Conservation (phyloP, 2,888 invertebrate genomes). For the Linyphia triangularis region DNA sequence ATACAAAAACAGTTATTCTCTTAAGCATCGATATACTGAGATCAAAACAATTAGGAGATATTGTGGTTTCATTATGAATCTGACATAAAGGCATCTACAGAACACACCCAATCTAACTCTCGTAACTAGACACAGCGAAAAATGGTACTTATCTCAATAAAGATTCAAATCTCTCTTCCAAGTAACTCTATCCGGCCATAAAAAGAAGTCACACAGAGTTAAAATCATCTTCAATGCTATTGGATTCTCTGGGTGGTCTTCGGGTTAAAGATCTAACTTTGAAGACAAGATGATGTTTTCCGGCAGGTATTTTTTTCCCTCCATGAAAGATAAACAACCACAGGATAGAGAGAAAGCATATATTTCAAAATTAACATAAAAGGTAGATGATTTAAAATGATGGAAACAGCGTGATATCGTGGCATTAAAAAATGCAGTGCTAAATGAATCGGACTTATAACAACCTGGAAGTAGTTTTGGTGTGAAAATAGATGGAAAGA, state of each 20-base stretch:
- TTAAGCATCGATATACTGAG: too few species aligned
- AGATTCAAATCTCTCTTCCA: neutral
- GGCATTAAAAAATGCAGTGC: neutral
- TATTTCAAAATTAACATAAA: constrained; percentile 11
- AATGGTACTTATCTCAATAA: neutral
- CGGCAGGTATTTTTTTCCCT: neutral
- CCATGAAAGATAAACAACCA: neutral
- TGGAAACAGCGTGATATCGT: neutral
- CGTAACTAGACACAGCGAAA: neutral
- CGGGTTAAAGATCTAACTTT: constrained; percentile 29
- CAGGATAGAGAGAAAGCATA: neutral
- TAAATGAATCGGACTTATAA: constrained; percentile 28
- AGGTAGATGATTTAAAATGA: constrained; percentile 24
- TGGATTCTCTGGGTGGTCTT: constrained; percentile 7
- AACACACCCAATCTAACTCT: too few species aligned
- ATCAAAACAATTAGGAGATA: too few species aligned
- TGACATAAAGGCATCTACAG: neutral
- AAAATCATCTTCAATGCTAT: neutral
- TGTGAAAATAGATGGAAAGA: neutral
- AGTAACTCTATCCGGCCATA: constrained; percentile 16
- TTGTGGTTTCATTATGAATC: too few species aligned
- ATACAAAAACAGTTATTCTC: too few species aligned
- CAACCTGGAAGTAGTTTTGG: neutral
- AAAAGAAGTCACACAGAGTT: constrained; percentile 13
- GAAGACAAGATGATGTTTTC: constrained; percentile 11